These are phyloP conservation scores for Drosophila kepulauana DNA, from an alignment of 1,140 invertebrate species.

Conservation along the genomic window DNA sequence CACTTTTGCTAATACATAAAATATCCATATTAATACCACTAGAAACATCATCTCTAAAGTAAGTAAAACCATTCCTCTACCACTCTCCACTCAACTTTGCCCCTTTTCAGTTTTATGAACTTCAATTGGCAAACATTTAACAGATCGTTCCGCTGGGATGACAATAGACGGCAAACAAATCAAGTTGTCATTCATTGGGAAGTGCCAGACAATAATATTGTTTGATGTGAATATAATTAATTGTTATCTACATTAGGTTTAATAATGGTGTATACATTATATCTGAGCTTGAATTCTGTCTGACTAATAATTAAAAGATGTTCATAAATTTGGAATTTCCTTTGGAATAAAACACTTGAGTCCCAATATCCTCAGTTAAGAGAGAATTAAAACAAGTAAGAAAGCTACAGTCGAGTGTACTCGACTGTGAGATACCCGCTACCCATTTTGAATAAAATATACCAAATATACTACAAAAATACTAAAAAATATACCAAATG, in stretches of 20 bases:
- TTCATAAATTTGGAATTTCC: no score
- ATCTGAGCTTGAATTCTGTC: no score
- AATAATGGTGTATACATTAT: no score
- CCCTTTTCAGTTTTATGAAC: neutral
- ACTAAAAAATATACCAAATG: no score
- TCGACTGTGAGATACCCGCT: no score
- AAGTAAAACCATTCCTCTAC: neutral
- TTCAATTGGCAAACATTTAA: neutral
- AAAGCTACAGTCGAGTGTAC: no score
- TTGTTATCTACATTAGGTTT: neutral
- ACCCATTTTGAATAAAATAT: no score
- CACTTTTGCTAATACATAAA: slow-evolving; percentile 15
- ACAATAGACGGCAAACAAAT: neutral
- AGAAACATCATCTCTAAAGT: slow-evolving; percentile 15
- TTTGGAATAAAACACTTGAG: no score
- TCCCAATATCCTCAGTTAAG: no score
- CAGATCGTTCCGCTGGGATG: slow-evolving; percentile 4
- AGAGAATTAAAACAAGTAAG: no score
- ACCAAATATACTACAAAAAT: no score
- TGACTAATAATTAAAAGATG: no score
- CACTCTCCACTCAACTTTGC: neutral
- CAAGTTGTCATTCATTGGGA: neutral
- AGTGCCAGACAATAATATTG: neutral
- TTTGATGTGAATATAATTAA: neutral
- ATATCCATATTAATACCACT: slow-evolving; percentile 37